A percentile compares a stretch with the other conserved stretches of the same genome.
Evolutionary conservation across 2,888 invertebrate species (phyloP).

Genomic region (Metopia argyrocephala): DNA sequence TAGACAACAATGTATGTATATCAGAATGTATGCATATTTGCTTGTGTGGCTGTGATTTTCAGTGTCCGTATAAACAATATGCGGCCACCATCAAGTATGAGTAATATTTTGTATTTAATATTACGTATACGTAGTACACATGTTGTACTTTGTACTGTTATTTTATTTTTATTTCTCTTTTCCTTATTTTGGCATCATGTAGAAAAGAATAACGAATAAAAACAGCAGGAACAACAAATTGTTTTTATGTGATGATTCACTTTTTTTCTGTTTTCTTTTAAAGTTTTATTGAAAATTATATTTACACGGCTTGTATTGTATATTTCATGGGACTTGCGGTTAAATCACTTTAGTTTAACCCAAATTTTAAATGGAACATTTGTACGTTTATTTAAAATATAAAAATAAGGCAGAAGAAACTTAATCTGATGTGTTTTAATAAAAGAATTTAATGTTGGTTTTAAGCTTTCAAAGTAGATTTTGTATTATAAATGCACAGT

Average conservation of each 20-base stretch:
- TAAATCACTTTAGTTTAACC: constrained; percentile 10
- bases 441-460: too few species aligned
- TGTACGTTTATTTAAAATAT: too few species aligned
- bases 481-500: too few species aligned
- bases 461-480: too few species aligned
- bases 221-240: too few species aligned
- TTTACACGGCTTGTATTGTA: neutral
- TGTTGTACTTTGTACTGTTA: neutral
- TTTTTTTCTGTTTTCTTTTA: neutral
- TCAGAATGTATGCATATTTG: neutral
- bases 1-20: neutral
- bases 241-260: constrained; percentile 13
- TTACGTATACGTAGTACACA: constrained; percentile 46
- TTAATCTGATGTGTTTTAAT: too few species aligned
- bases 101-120: constrained; percentile 44
- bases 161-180: neutral
- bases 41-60: neutral
- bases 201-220: neutral
- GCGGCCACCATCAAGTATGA: constrained; percentile 46
- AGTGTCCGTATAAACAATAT: neutral
- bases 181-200: neutral
- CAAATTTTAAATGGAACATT: too few species aligned
- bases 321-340: neutral
- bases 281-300: constrained; percentile 4
- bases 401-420: too few species aligned